Base-by-base conservation (phyloP, 2,113 vertebrate genomes). In the Macquaria australasica region DNA sequence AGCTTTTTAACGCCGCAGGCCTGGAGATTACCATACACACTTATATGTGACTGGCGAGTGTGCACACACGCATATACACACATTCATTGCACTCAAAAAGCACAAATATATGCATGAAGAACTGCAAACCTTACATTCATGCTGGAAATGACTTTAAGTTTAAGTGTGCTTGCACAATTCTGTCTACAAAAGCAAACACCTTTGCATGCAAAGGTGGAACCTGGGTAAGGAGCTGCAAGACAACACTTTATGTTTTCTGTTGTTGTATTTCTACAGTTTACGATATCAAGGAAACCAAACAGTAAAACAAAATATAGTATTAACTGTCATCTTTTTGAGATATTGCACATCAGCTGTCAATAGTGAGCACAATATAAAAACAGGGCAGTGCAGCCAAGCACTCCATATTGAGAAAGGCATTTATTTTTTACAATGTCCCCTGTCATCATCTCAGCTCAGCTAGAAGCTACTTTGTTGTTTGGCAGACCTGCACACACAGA, bases 1-100 rank as follows among this genome's bases (percentile, higher is more conserved):
- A 82, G 88, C 83, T 90, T 88, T 88, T 89, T 80, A 90, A 84
- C 48, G 64, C 86, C 66, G 79, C 74, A 25, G 85, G 87, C 81
- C 67, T 76, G 39, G 51, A 85, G 87, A 80, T 93, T 87, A 91
- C 87, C 43, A 79, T 77, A 69, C 85, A 87, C 83, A 73, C 70
- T 85, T 63, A 60, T 73, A 81, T 79, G 66, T 31, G 72, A 64
- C 64, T 4, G 25, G 56, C 74, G 69, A 76, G 50, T 63, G 53
- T 34, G 25, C 69, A 78, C 63, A 34, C 82, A 34, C 82, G 41
- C 15, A 75, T 21, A 66, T 31, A 77, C 58, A 51, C 75, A 66
- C 77, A 72, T 8, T 79, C 43, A 73, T 43, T 77, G 79, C 82
- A 69, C 82, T 76, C 60, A 53, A 45, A 77, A 72, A 60, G 51